Evolutionary conservation across 1,140 invertebrate species (phyloP), one percentile per base, ranked within the genome.

Genomic region (Macrosteles quadrilineatus): DNA sequence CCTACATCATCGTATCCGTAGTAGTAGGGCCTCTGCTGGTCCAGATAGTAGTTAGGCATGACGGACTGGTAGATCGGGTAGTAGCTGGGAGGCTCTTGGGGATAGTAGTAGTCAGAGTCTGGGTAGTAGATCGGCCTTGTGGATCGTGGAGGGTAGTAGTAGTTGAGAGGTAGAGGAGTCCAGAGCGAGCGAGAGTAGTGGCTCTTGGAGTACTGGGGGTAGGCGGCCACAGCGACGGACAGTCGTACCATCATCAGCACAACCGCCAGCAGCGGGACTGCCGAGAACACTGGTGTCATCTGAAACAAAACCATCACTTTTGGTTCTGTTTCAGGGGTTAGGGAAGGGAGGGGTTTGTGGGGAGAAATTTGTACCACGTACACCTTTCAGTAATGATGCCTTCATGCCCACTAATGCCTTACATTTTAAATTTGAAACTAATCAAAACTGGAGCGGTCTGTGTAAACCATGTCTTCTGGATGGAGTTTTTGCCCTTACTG

Each of bases 81-180:
- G 40, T 66, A 66, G 40, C 14, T 6, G 67, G 77, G 73, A 27
- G 73, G 70, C 23, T 82, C 78, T 25, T 77, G 78, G 27, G 73
- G 75, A 71, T 82, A 85, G 67, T 85, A 83, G 72, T 85, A 83
- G 69, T 86, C 83, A 30, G 85, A 84, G 59, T 81, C 80, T 69
- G 85, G 83, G 67, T 79, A 80, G 76, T 86, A 85, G 72, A 78
- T 63, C 71, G 69, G n/a, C 77, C 78, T 69, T 78, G 76, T 71
- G 75, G 73, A 50, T 75, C 77, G 27, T 69, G 70, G 55, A 69
- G 70, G 75, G 71, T 23, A 47, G 21, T 70, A 75, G 23, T 73
- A 82, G 70, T 82, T 80, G 71, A 80, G 75, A 68, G 82, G 78
- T 27, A 32, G 27, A 19, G 73, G 69, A 14, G 75, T 29, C 73